Evolutionary conservation across 2,113 vertebrate genomes (phyloP).

Genomic region (Phainopepla nitens): DNA sequence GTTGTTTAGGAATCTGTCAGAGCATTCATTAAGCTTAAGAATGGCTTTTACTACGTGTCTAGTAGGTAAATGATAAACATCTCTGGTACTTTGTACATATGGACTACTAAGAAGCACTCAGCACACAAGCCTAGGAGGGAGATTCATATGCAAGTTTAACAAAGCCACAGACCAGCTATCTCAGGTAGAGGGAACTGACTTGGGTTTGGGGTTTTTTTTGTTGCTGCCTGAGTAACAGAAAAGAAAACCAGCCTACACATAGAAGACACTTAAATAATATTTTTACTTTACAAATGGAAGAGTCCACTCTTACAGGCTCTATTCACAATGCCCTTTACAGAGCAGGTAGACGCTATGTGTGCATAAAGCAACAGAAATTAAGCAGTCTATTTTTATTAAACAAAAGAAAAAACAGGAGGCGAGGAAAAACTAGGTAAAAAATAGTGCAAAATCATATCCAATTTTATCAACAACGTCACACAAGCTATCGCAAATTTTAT

Average conservation of each 20-base stretch:
- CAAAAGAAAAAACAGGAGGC: accelerated
- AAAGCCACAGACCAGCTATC: not conserved
- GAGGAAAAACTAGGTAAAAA: not conserved
- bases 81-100: not conserved
- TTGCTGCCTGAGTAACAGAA: not conserved
- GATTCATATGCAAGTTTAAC: not conserved
- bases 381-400: not conserved
- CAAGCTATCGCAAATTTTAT: not conserved
- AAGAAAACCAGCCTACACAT: not conserved
- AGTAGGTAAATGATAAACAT: not conserved
- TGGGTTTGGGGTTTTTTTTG: accelerated
- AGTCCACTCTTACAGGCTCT: not conserved
- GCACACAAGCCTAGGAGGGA: not conserved
- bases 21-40: not conserved
- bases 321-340: not conserved
- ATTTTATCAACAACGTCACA: not conserved
- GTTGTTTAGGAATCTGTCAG: not conserved
- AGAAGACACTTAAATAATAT: not conserved
- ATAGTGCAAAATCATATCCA: not conserved
- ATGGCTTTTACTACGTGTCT: not conserved
- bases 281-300: not conserved
- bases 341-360: not conserved
- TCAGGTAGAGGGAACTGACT: not conserved
- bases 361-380: not conserved
- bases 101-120: not conserved